Conservation (phyloP, 2,888 invertebrate species). For the Gymnosoma rotundatum region DNA sequence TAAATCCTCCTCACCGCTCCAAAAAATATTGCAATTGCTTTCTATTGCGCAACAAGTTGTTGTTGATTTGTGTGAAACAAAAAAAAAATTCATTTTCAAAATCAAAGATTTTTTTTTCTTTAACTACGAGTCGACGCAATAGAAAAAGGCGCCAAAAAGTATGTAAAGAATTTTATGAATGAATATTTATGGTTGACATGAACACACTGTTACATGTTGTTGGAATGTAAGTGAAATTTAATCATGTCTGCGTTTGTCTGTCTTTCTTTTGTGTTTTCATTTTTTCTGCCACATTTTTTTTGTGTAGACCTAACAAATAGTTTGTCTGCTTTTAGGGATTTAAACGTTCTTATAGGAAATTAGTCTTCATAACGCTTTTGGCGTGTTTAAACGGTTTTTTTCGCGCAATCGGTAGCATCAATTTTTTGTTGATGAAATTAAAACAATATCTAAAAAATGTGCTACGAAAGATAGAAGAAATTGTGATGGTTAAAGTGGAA, state of each 20-base stretch:
- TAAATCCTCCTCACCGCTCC: too few species aligned
- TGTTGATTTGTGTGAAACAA: conserved; percentile 15
- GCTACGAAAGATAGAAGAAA: not conserved
- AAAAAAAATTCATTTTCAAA: not conserved
- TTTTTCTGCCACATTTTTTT: not conserved
- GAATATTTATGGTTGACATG: conserved; percentile 33
- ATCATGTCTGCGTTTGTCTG: conserved; percentile 51
- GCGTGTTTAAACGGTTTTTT: conserved; percentile 76
- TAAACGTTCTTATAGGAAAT: conserved; percentile 73
- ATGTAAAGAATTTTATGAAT: conserved; percentile 62
- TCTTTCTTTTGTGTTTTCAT: conserved; percentile 26
- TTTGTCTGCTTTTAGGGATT: conserved; percentile 67
- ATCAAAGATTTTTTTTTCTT: not conserved
- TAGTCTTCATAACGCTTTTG: conserved; percentile 80
- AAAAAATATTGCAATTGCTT: conserved; percentile 43
- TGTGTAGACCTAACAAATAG: conserved; percentile 26
- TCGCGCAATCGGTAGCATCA: not conserved
- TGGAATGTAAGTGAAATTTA: conserved; percentile 6
- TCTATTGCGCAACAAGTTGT: conserved; percentile 48
- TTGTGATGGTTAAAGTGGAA: conserved; percentile 47
- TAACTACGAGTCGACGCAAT: conserved; percentile 55
- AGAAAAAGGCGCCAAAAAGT: conserved; percentile 36
- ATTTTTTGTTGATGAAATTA: not conserved
- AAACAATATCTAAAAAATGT: not conserved
- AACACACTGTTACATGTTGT: not conserved